A percentile compares a stretch with the other conserved stretches of the same genome.
Conservation (phyloP, 2,113 vertebrate species). For the Gambusia affinis region DNA sequence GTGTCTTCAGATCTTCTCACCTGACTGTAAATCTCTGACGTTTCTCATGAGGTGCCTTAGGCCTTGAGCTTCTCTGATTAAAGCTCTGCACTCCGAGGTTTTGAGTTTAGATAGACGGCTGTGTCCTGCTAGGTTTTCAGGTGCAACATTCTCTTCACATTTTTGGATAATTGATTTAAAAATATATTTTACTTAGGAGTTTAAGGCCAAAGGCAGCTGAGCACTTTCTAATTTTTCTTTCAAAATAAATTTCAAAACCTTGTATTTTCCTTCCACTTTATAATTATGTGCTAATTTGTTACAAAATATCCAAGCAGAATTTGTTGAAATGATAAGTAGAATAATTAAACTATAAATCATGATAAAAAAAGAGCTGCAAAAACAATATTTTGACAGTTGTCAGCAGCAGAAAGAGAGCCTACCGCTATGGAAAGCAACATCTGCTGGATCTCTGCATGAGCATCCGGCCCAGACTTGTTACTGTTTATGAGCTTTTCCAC, state of each 20-base stretch:
- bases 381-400: not conserved
- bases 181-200: not conserved
- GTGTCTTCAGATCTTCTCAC: no score
- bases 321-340: not conserved
- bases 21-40: no score
- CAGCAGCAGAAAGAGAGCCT: not conserved
- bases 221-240: no score
- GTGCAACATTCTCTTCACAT: not conserved
- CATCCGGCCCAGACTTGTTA: conserved; percentile 51
- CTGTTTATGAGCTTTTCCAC: conserved; percentile 59
- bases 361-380: not conserved
- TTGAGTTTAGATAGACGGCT: not conserved
- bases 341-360: not conserved
- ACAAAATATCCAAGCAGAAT: not conserved
- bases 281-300: not conserved
- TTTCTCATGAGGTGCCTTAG: no score
- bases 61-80: no score
- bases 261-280: not conserved
- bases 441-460: conserved; percentile 24
- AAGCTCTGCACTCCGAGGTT: no score
- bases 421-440: conserved; percentile 3
- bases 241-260: not conserved
- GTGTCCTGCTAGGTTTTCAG: not conserved
- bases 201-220: no score
- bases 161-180: not conserved